Conservation (phyloP, 2,888 invertebrate species). For the Harpalus rubripes region DNA sequence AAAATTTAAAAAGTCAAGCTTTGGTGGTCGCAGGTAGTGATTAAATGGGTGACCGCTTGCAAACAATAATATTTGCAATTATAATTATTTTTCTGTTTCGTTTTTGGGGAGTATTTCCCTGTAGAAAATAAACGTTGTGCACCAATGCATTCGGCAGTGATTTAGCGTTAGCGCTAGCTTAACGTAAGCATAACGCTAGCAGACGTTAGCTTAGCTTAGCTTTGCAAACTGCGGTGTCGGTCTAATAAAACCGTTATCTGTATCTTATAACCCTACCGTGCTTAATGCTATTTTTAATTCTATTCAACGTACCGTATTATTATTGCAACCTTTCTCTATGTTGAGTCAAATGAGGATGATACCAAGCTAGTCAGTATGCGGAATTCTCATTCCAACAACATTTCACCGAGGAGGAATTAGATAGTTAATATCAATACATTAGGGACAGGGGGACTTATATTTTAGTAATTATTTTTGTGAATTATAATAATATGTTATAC, state of each 20-base stretch:
- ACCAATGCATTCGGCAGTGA: slow-evolving; percentile 25
- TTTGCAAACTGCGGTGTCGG: slow-evolving; percentile 34
- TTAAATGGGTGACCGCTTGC: no score
- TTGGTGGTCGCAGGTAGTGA: no score
- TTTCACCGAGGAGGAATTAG: neutral
- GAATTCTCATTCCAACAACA: neutral
- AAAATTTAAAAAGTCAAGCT: no score
- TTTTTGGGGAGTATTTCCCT: no score
- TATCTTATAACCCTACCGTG: slow-evolving; percentile 57
- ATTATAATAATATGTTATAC: no score
- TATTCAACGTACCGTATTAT: slow-evolving; percentile 55
- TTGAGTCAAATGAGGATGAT: slow-evolving; percentile 54
- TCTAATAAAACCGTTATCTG: slow-evolving; percentile 58
- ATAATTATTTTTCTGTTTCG: no score
- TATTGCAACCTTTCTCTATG: slow-evolving; percentile 56
- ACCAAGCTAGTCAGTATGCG: slow-evolving; percentile 34
- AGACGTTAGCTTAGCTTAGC: slow-evolving; percentile 33
- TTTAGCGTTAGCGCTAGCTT: slow-evolving; percentile 21
- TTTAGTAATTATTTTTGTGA: no score
- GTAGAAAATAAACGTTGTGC: neutral
- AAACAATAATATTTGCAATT: no score
- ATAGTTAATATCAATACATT: neutral
- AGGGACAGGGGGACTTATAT: no score
- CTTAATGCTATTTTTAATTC: slow-evolving; percentile 54
- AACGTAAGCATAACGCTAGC: slow-evolving; percentile 25